Percentiles rank a stretch among this genome's conserved stretches.
Conservation (phyloP, 2,797 vertebrate genomes). For the Sebastolobus alascanus region DNA sequence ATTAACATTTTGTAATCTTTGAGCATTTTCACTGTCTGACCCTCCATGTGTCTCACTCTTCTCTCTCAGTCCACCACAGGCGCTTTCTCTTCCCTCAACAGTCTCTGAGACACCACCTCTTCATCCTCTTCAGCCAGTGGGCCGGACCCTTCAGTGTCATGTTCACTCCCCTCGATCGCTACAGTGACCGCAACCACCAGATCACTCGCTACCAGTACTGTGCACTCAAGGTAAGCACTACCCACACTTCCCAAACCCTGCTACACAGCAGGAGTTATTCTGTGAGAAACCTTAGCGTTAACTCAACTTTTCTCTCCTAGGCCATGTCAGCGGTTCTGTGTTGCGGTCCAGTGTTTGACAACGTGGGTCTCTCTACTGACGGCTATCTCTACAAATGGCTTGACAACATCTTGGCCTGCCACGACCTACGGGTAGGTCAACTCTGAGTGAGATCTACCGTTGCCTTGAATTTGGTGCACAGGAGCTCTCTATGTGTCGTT, state of each 20-base stretch:
- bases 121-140: constrained; percentile 99
- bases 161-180: constrained; percentile 98
- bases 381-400: constrained; percentile 99
- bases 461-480: not conserved
- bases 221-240: constrained; percentile 91
- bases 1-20: not conserved
- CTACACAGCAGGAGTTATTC: not conserved
- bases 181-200: constrained; percentile 98
- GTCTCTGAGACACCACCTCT: constrained; percentile 97
- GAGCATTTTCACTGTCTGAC: not conserved
- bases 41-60: not conserved
- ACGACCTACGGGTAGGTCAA: constrained; percentile 92
- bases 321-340: constrained; percentile 99
- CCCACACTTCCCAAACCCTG: no score
- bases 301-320: constrained; percentile 72
- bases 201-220: constrained; percentile 99
- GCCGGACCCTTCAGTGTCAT: constrained; percentile 99
- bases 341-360: constrained; percentile 98
- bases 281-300: not conserved
- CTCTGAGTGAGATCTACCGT: not conserved
- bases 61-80: constrained; percentile 93
- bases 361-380: constrained; percentile 97
- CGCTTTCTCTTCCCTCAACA: constrained; percentile 99
- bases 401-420: constrained; percentile 98
- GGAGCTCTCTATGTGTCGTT: not conserved